These are phyloP conservation scores for Denticeps clupeoides DNA, from an alignment of 2,797 vertebrate genomes.

Conservation along the genomic window DNA sequence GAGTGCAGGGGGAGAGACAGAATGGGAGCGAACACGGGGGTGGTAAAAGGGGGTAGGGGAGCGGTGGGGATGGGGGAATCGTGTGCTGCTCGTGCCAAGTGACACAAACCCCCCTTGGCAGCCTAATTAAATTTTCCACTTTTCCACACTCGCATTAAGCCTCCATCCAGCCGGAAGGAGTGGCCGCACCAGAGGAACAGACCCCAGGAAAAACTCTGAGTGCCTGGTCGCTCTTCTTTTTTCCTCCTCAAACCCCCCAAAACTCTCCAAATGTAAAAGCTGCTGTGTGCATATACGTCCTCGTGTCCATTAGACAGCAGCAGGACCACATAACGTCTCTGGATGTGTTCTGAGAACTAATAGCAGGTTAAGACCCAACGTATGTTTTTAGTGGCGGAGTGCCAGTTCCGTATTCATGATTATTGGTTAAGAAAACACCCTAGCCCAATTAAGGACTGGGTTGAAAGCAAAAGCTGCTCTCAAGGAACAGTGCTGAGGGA, in stretches of 20 bases:
- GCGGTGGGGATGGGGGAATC: slow-evolving; percentile 6
- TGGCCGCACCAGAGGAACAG: slow-evolving; percentile 46
- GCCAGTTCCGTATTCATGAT: too few species aligned
- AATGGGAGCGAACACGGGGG: neutral
- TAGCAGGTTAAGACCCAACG: too few species aligned
- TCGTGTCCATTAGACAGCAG: too few species aligned
- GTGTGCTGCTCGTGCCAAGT: slow-evolving; percentile 47
- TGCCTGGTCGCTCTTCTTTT: neutral
- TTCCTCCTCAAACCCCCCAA: neutral
- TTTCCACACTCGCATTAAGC: slow-evolving; percentile 65
- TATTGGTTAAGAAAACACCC: too few species aligned
- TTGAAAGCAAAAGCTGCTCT: too few species aligned
- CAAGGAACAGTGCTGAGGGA: too few species aligned
- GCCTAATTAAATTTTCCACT: slow-evolving; percentile 73
- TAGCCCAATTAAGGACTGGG: too few species aligned
- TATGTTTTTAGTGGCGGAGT: too few species aligned
- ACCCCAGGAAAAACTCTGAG: slow-evolving; percentile 37
- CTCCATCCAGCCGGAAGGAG: slow-evolving; percentile 55
- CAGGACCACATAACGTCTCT: too few species aligned
- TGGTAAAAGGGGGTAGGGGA: neutral
- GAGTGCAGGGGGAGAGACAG: slow-evolving; percentile 28
- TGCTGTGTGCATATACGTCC: too few species aligned
- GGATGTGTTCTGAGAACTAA: too few species aligned
- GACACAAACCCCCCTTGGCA: slow-evolving; percentile 65
- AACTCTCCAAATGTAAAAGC: too few species aligned